Evolutionary conservation across 2,888 invertebrate species (phyloP), one percentile per base, ranked within the genome.

Genomic region (Apeira syringaria): DNA sequence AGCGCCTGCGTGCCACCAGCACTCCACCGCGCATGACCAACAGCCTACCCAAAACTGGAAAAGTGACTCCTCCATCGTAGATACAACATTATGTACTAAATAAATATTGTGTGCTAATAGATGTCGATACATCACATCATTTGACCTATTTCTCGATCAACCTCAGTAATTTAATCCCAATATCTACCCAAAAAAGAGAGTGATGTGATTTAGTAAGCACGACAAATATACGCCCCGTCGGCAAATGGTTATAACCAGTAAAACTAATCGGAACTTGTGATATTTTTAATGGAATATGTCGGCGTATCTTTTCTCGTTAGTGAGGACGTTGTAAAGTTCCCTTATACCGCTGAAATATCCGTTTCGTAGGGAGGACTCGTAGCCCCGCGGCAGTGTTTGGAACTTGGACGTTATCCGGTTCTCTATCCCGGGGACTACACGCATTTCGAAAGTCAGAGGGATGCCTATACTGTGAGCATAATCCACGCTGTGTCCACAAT

Each of bases 61-160:
- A 87, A 88, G 88, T 80, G 87, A 89, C 88, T 89, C 88, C 88
- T 89, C 83, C 87, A 82, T 74, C 74, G 74, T 80, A 88, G 80
- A 83, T 85, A 85, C 73, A 83, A 74, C 80, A 80, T 82, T 88
- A 88, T 88, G 74, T 89, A 86, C 80, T 86, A 85, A 84, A 86
- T 80, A 88, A 87, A 87, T 87, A 87, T 80, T 82, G 77, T 83
- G 80, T 72, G 76, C 68, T 69, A 75, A 81, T 80, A 83, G 72
- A 78, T 80, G 65, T 68, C 64, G 62, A 62, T 70, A 64, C 59
- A 55, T 68, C 70, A 80, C 71, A 80, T 78, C 68, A 79, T 78
- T 76, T 75, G 75, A 74, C 78, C 76, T 54, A 74, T 59, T 72
- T 80, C 53, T 68, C 65, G 51, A 70, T 69, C 71, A 74, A 71